These are phyloP conservation scores for Paramormyrops hopkinsi DNA, from an alignment of 2,797 vertebrate genomes.

Conservation along the genomic window DNA sequence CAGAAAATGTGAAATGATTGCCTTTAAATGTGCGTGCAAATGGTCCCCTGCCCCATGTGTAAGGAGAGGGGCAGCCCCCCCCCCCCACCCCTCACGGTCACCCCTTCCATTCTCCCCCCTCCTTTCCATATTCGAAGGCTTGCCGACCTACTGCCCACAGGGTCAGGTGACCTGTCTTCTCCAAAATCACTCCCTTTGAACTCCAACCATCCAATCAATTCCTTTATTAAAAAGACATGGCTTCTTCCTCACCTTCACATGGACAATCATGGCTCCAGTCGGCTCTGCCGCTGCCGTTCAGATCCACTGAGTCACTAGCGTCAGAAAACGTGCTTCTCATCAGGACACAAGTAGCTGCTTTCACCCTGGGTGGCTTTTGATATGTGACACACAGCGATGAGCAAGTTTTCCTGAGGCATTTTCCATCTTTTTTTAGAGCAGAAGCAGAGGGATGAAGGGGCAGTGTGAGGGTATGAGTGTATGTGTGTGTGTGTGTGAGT, in stretches of 20 bases:
- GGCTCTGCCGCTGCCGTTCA: background rate
- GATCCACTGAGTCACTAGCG: conserved; percentile 30
- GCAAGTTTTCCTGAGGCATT: conserved; percentile 32
- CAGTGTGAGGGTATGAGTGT: background rate
- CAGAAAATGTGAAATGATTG: conserved; percentile 35
- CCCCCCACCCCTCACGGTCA: background rate
- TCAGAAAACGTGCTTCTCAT: background rate
- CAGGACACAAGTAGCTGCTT: background rate
- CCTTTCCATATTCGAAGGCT: background rate
- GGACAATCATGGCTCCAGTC: background rate
- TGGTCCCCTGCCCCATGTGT: conserved; percentile 31
- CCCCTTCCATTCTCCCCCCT: background rate
- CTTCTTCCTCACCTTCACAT: background rate
- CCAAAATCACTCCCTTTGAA: background rate
- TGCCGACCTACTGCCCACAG: background rate
- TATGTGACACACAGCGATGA: conserved; percentile 49
- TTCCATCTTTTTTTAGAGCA: conserved; percentile 50
- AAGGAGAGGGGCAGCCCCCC: conserved; percentile 26
- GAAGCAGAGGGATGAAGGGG: background rate
- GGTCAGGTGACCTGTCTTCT: background rate
- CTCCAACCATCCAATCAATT: background rate
- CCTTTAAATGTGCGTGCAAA: conserved; percentile 34
- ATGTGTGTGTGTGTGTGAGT: background rate
- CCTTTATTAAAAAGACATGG: background rate
- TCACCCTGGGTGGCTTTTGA: conserved; percentile 23